These are phyloP conservation scores for Nasonia oneida DNA, from an alignment of 2,888 invertebrate genomes.

Conservation along the genomic window DNA sequence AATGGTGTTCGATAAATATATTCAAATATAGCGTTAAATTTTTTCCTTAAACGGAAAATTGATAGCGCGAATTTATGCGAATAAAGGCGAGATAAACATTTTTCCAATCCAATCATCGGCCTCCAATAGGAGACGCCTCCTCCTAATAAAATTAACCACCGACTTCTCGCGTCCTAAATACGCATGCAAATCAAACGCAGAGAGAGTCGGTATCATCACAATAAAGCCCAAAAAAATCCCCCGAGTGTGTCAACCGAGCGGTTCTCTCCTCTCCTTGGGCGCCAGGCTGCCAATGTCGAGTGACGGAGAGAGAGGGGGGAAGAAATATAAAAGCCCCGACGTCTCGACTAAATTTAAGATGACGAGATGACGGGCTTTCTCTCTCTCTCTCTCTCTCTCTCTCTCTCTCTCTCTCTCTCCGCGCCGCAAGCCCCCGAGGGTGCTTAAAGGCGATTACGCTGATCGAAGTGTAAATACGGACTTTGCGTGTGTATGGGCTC, in stretches of 20 bases:
- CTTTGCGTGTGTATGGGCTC: not conserved
- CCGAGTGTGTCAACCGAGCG: constrained; percentile 41
- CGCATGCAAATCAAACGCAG: not conserved
- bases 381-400: not conserved
- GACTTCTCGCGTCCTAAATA: not conserved
- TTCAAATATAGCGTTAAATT: not conserved
- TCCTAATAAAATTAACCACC: not conserved
- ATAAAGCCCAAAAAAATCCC: constrained; percentile 5
- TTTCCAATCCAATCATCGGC: not conserved
- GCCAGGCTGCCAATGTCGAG: not conserved
- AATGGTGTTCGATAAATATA: not conserved
- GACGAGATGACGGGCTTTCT: constrained; percentile 49
- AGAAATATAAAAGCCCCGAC: constrained; percentile 17
- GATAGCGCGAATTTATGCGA: not conserved
- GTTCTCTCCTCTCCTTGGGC: constrained; percentile 4
- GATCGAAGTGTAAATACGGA: constrained; percentile 58
- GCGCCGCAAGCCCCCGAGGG: constrained; percentile 25
- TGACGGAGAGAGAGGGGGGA: not conserved
- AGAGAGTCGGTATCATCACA: not conserved
- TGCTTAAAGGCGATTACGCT: constrained; percentile 56
- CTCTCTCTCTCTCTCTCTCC: too few species aligned
- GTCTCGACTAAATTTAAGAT: constrained; percentile 57
- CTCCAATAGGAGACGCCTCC: too few species aligned
- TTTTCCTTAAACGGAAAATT: not conserved
- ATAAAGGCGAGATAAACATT: not conserved